Evolutionary conservation across 2,888 invertebrate species (phyloP).

Genomic region (Euzetes globulus): DNA sequence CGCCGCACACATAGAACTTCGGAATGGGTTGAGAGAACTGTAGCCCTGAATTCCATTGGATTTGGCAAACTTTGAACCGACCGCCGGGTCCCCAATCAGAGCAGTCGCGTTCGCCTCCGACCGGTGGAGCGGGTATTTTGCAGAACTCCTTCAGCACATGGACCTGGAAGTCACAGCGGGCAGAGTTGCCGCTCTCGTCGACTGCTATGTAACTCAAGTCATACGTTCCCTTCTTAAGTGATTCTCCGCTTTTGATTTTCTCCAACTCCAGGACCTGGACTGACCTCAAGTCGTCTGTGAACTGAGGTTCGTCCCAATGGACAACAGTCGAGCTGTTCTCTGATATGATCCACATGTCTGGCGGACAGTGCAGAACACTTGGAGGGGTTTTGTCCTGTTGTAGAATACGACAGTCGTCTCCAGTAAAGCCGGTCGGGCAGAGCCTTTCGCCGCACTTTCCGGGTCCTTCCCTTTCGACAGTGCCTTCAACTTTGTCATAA

Average conservation of each 20-base stretch:
- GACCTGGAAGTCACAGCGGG: conserved; percentile 82
- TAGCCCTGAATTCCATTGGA: conserved; percentile 70
- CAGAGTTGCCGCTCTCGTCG: conserved; percentile 84
- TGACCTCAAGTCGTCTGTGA: conserved; percentile 62
- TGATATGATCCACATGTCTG: conserved; percentile 87
- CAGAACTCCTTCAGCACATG: conserved; percentile 86
- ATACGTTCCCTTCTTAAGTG: conserved; percentile 42
- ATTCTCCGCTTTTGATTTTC: conserved; percentile 41
- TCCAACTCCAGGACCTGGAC: conserved; percentile 40
- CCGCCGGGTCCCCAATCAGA: conserved; percentile 95
- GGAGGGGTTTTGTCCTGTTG: conserved; percentile 77
- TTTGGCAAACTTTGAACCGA: conserved; percentile 90
- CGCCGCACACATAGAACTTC: conserved; percentile 94
- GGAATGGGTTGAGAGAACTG: conserved; percentile 89
- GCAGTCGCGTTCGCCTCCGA: conserved; percentile 83
- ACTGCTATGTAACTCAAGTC: conserved; percentile 80
- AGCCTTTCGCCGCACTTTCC: conserved; percentile 82
- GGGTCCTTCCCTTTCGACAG: conserved; percentile 81
- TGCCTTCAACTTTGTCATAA: conserved; percentile 77
- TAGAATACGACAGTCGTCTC: conserved; percentile 72
- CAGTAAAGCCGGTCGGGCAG: conserved; percentile 79
- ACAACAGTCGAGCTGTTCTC: conserved; percentile 84
- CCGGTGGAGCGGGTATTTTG: conserved; percentile 74
- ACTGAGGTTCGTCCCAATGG: conserved; percentile 83
- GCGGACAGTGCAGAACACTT: conserved; percentile 79